A percentile compares a stretch with the other conserved stretches of the same genome.
Evolutionary conservation across 2,797 vertebrate genomes (phyloP).

Genomic region (Sternarchorhynchus goeldii): DNA sequence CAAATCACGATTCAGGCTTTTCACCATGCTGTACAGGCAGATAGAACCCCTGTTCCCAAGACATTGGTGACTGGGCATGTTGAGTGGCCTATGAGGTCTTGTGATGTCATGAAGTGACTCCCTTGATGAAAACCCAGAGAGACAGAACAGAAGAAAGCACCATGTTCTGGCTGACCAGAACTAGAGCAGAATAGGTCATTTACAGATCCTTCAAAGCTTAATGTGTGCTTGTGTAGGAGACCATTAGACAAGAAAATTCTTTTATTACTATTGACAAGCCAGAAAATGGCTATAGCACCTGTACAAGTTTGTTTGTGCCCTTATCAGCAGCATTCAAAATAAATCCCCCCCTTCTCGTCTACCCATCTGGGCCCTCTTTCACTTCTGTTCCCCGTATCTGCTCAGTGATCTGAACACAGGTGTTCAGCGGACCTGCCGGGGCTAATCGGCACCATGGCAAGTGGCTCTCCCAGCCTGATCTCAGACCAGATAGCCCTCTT

Average conservation of each 20-base stretch:
- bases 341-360: background rate
- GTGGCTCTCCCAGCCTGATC: conserved; percentile 73
- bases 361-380: conserved; percentile 54
- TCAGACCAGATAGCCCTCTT: conserved; percentile 68
- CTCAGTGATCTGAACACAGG: conserved; percentile 69
- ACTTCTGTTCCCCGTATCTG: conserved; percentile 65
- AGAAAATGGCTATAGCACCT: background rate
- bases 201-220: too few species aligned
- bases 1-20: background rate
- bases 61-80: background rate
- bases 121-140: background rate
- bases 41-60: background rate
- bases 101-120: background rate
- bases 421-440: conserved; percentile 74
- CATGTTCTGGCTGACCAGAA: too few species aligned
- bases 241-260: too few species aligned
- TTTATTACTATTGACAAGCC: too few species aligned
- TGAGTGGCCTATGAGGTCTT: background rate
- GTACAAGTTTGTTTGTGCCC: conserved; percentile 1
- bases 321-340: conserved; percentile 31
- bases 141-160: background rate
- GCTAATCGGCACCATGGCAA: conserved; percentile 76
- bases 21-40: background rate
- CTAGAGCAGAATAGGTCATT: too few species aligned
- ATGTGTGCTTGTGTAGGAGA: too few species aligned